phyloP scores from a whole-genome alignment of 2,113 vertebrate genomes.

The Trogon surrucura region DNA sequence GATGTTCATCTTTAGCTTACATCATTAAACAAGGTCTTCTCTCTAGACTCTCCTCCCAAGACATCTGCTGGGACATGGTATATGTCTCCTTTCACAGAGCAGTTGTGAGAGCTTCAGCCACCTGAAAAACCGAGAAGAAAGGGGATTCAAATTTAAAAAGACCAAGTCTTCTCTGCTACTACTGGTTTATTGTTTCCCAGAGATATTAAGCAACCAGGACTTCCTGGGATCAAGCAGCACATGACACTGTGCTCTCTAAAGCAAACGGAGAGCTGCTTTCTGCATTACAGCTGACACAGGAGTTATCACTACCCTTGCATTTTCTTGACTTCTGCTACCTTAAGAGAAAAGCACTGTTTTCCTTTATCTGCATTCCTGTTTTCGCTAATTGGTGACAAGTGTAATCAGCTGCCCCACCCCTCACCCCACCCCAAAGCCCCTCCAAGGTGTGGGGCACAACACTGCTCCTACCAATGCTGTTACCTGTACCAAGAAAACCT shows the following conservation, averaged over 20 bases:
- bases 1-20: not conserved
- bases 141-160: not conserved
- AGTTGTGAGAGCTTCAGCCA: not conserved
- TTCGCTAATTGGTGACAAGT: slow-evolving; percentile 1
- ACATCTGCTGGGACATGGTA: not conserved
- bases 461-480: not conserved
- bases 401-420: not conserved
- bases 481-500: not conserved
- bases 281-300: not conserved
- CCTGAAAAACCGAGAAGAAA: not conserved
- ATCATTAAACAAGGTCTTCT: not conserved
- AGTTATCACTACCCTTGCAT: not conserved
- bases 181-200: not conserved
- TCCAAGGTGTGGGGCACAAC: rapidly evolving
- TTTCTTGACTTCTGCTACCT: not conserved
- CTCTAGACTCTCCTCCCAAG: not conserved
- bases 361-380: not conserved
- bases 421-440: not conserved
- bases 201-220: not conserved
- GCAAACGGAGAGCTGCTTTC: not conserved
- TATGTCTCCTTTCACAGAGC: not conserved
- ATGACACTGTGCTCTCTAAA: not conserved
- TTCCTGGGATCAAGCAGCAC: not conserved
- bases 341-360: not conserved
- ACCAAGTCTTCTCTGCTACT: not conserved